Evolutionary conservation across 2,888 invertebrate species (phyloP).

Genomic region (Callyntrura guangdongensis): DNA sequence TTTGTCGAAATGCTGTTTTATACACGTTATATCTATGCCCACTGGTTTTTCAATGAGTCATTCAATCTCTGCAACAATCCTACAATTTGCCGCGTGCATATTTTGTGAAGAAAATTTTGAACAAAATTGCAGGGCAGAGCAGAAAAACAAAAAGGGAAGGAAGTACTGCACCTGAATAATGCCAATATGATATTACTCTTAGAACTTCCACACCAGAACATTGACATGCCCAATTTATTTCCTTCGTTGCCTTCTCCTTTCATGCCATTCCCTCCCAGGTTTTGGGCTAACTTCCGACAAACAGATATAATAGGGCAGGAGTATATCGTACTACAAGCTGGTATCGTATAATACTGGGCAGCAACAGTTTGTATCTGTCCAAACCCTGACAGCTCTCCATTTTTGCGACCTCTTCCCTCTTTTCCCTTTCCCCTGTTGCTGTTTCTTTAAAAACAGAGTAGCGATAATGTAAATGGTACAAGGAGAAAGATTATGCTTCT

Average conservation of each 20-base stretch:
- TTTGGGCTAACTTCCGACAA: neutral
- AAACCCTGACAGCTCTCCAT: constrained; percentile 36
- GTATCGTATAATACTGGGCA: neutral
- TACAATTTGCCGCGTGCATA: no score
- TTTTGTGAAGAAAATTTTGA: no score
- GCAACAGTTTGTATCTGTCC: constrained; percentile 57
- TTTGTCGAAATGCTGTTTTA: no score
- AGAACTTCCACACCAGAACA: neutral
- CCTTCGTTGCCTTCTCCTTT: no score
- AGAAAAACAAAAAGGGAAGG: no score
- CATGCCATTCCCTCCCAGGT: neutral
- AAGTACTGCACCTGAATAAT: no score
- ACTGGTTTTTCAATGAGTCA: no score
- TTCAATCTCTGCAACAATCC: no score
- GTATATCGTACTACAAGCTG: neutral
- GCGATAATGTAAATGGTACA: constrained; percentile 2
- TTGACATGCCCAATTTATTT: constrained; percentile 20
- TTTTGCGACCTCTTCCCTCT: neutral
- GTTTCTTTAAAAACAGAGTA: neutral
- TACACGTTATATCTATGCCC: no score
- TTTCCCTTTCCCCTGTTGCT: neutral
- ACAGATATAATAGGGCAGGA: neutral
- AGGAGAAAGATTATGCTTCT: neutral
- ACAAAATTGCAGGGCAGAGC: no score
- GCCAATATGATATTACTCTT: no score